A percentile compares a stretch with the other conserved stretches of the same genome.
These are phyloP conservation scores for Ophraella communa DNA, from an alignment of 2,888 invertebrate genomes.

Conservation along the genomic window DNA sequence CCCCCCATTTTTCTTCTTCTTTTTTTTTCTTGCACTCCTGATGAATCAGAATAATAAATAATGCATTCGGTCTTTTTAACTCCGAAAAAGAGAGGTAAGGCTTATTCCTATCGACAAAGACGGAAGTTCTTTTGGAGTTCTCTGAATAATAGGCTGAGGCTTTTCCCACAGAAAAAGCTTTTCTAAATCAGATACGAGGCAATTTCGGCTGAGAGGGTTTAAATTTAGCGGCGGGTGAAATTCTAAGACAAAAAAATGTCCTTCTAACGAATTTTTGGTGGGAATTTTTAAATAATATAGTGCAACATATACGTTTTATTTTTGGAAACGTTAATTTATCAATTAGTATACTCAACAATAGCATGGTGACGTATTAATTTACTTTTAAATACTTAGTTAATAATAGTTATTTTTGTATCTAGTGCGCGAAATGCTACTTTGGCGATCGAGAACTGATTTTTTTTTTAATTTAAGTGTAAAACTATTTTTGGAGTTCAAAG, in stretches of 20 bases:
- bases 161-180: conserved; percentile 4
- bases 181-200: conserved; percentile 12
- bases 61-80: conserved; percentile 21
- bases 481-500: too few relatives aligned
- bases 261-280: too few relatives aligned
- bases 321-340: too few relatives aligned
- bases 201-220: neutral
- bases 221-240: neutral
- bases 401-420: too few relatives aligned
- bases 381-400: too few relatives aligned
- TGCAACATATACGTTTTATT: too few relatives aligned
- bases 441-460: too few relatives aligned
- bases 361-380: too few relatives aligned
- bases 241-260: neutral
- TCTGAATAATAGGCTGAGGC: conserved; percentile 10
- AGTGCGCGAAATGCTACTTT: too few relatives aligned
- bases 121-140: conserved; percentile 6
- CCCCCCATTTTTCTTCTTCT: conserved; percentile 1
- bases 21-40: conserved; percentile 13
- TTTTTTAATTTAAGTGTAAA: too few relatives aligned
- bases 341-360: too few relatives aligned
- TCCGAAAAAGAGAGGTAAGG: conserved; percentile 4
- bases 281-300: too few relatives aligned
- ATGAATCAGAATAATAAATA: conserved; percentile 23
- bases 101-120: conserved; percentile 1